Conservation (phyloP, 1,140 invertebrate species). For the Homarus americanus region DNA sequence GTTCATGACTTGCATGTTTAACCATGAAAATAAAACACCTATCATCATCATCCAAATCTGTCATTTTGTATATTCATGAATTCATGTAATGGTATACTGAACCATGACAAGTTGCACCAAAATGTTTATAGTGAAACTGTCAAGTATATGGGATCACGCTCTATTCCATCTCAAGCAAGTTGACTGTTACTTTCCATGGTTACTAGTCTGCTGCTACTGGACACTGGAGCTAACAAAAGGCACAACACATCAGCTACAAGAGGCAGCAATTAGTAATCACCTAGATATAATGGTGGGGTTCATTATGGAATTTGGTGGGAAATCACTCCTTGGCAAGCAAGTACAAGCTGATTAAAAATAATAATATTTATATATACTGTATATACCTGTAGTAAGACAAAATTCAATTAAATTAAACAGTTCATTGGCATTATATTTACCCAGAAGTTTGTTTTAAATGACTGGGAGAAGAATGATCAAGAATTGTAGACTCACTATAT, state of each 20-base stretch:
- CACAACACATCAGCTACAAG: constrained; percentile 46
- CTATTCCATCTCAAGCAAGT: not conserved
- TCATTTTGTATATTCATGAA: not conserved
- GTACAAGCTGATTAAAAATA: constrained; percentile 3
- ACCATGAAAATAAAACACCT: no score
- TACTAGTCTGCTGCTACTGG: constrained; percentile 10
- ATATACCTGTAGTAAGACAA: not conserved
- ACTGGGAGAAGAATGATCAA: not conserved
- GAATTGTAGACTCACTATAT: constrained; percentile 18
- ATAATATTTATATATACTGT: not conserved
- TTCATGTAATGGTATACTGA: not conserved
- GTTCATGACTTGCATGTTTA: no score
- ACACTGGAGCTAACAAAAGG: constrained; percentile 36
- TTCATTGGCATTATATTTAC: not conserved
- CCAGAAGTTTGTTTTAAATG: not conserved
- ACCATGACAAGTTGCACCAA: not conserved
- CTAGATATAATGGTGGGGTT: constrained; percentile 21
- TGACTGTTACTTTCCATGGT: not conserved
- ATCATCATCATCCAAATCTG: not conserved
- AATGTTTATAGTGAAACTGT: not conserved
- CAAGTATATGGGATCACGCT: constrained; percentile 11
- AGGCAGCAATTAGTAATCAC: constrained; percentile 35
- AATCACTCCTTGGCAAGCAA: not conserved
- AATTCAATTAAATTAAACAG: not conserved
- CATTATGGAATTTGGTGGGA: constrained; percentile 1